Evolutionary conservation across 2,797 vertebrate species (phyloP).

Genomic region (Alca torda): DNA sequence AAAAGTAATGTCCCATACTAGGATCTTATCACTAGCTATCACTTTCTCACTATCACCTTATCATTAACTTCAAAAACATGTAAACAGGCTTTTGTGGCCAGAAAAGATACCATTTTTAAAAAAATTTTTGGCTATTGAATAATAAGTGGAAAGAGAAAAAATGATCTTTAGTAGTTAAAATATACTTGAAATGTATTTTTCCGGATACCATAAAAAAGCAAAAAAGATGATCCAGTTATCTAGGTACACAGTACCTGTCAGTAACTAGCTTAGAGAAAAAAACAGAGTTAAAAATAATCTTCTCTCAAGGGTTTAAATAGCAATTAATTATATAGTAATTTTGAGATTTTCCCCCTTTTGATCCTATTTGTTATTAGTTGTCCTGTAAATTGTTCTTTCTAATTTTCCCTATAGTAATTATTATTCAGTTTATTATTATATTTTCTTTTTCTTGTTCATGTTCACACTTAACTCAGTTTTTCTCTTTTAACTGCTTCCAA

Average conservation of each 20-base stretch:
- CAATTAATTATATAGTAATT: background rate
- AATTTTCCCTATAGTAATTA: background rate
- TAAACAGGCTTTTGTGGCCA: background rate
- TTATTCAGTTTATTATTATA: background rate
- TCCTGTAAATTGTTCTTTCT: background rate
- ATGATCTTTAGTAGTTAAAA: background rate
- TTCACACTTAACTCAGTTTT: background rate
- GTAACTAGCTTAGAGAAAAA: background rate
- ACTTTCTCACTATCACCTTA: background rate
- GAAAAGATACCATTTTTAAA: background rate
- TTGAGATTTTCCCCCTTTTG: background rate
- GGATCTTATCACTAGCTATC: background rate
- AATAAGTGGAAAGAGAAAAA: background rate
- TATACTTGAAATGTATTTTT: background rate
- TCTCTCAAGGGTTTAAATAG: background rate
- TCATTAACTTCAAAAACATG: background rate
- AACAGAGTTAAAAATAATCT: background rate
- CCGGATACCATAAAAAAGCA: background rate
- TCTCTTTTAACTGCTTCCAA: slow-evolving; percentile 6
- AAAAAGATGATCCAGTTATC: background rate
- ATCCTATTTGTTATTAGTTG: background rate
- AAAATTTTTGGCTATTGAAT: background rate
- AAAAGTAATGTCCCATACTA: background rate
- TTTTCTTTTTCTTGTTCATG: background rate
- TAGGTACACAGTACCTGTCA: background rate